Evolutionary conservation across 2,113 vertebrate species (phyloP), one percentile per base, ranked within the genome.

Genomic region (Lycocorax pyrrhopterus): DNA sequence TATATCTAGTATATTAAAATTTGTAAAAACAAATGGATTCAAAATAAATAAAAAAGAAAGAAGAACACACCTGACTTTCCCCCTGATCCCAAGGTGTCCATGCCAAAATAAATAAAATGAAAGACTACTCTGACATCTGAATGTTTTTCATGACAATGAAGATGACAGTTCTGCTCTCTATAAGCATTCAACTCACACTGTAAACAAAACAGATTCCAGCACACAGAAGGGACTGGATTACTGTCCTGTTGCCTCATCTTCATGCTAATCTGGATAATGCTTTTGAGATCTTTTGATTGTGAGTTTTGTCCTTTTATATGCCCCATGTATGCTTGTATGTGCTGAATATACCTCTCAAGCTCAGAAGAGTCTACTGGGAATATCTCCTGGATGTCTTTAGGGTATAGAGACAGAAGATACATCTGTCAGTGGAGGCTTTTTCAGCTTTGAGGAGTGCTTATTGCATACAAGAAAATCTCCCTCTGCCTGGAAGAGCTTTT

Each of bases 181-280:
- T 5, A 68, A 7, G 3, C 8, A 4, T 59, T 74, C 14, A 51
- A 30, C 1, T 3, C 4, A 43, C 5, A 7, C 13, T 41, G 16
- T 51, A 46, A 10, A 21, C 11, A 62, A 49, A 81, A 35, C 7
- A 29, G 6, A 5, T 63, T 78, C 30, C 53, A 84, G 41, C 13
- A 80, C 10, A 46, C 16, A 80, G 44, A 52, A 52, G 8, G 20
- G 9, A 27, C 8, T 33, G 16, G 7, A 69, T 55, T 63, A 22
- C 13, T 72, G 7, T 49, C 12, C 17, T 26, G 5, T 43, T 83
- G 14, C 5, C 33, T 68, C 15, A 43, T 71, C 15, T 88, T 16
- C 9, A 7, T 52, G 16, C 53, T 73, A 62, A 15, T 35, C 29
- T 73, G 26, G 15, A 60, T 25, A 66, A 53, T 41, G 7, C 0